Base-by-base conservation (phyloP, 2,888 invertebrate species). In the Pomacea canaliculata region DNA sequence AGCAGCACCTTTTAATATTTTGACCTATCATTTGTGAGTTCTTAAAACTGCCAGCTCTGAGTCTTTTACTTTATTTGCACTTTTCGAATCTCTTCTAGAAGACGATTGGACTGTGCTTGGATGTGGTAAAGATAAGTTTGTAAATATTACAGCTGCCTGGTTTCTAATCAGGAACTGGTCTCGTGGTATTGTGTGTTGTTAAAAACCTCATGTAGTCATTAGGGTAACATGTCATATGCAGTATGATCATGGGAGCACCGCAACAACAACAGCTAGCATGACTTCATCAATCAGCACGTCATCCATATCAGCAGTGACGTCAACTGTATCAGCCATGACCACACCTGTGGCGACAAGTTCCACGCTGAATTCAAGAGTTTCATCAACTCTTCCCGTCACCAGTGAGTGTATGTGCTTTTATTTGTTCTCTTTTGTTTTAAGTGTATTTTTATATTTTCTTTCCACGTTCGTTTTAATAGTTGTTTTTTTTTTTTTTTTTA, bases 211-310 rank as follows among this genome's bases (percentile, higher is more conserved):
- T 2, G 51, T 37, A 37, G 37, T 56, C 16, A 56, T 10, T 16
- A 16, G 8, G 51, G 51, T 37, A 37, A 56, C 16, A 23, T 70
- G 37, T 66, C 16, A 12, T n/a, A 81, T 83, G 23, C 83, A 87
- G 87, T 86, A 81, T 82, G 87, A 87, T 60, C 84, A 81, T 72
- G 82, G 84, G 16, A 78, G 73, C 16, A 79, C 84, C 13, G 80
- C 86, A n/a, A 81, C 85, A 51, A 82, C 86, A 37, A 80, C 86
- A 16, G 83, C 83, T 72, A 85, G 76, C 27, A 71, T 78, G 48
- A 62, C 76, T 46, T 62, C 78, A 71, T 80, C 85, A 60, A 81
- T 81, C 19, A 83, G 85, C 37, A 77, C 78, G 18, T 77, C 78
- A 48, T 77, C 80, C 59, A 77, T 76, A 65, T 78, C 80, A 27